Base-by-base conservation (phyloP, 1,140 invertebrate species). In the Tetraneura akinire region DNA sequence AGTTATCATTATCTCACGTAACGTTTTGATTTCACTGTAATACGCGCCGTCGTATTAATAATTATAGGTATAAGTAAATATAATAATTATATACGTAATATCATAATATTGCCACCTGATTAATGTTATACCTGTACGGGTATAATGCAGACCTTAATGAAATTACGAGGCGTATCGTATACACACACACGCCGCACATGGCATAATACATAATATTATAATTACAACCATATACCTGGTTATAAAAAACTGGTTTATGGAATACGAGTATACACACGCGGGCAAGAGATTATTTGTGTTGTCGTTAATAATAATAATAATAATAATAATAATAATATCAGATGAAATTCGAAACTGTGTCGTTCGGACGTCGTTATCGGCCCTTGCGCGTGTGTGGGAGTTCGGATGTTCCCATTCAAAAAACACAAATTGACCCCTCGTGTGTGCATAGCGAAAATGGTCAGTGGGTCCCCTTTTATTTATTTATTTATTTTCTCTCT, bases 361-460 rank as follows among this genome's bases (percentile, higher is more conserved):
- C 1, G 21, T 42, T 42, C 32, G 32, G 32, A 42, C 64, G 64
- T 21, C 32, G 29, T 13, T 32, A 16, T 37, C 18, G 29, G 62
- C 32, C 21, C 60, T 14, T 32, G 21, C 68, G 26, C 49, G 71
- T 14, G 55, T 78, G 55, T 78, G 74, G 74, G 74, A 78, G 74
- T 78, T 78, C 74, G 74, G 55, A 78, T 78, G 74, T 78, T 78
- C 37, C 45, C 74, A 78, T 78, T 76, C 73, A 76, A 60, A 47
- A 76, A 78, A 37, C 32, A 37, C 55, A 78, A 78, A 78, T 78
- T 78, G 74, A 78, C 74, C 74, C 74, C 37, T 78, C 23, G 74
- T 42, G 4, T 57, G 29, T 42, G 32, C 66, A 42, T 45, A 55
- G 71, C 51, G 53, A 78, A 78, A 62, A 78, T 47, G 74, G 74